These are phyloP conservation scores for Eupithecia vulgata DNA, from an alignment of 2,888 invertebrate species.

Conservation along the genomic window DNA sequence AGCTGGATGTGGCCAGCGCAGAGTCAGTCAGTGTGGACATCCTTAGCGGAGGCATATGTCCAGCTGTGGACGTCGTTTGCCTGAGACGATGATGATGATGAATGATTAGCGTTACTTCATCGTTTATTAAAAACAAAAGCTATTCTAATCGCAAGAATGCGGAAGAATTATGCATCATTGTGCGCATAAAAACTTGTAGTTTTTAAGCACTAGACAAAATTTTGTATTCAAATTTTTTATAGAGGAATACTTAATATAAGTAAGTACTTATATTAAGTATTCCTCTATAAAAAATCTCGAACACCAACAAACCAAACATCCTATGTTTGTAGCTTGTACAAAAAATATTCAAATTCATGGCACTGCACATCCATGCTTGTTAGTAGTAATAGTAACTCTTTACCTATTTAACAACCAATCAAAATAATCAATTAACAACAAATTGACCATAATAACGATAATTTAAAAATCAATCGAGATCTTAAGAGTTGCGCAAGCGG, in stretches of 20 bases:
- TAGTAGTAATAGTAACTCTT: slow-evolving; percentile 3
- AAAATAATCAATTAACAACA: slow-evolving; percentile 20
- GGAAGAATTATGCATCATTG: neutral
- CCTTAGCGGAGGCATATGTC: too few relatives aligned
- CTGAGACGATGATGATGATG: neutral
- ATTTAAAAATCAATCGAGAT: slow-evolving; percentile 34
- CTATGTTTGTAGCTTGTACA: neutral
- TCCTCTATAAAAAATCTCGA: neutral
- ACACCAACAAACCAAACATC: neutral
- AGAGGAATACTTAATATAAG: neutral
- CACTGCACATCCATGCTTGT: neutral
- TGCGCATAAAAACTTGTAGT: neutral
- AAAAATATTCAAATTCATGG: neutral
- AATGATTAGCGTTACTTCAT: neutral
- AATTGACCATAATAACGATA: slow-evolving; percentile 29
- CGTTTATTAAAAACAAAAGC: neutral
- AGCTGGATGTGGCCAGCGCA: too few relatives aligned
- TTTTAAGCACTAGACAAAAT: neutral
- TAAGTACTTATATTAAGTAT: neutral
- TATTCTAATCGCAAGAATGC: neutral
- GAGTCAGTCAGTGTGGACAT: too few relatives aligned
- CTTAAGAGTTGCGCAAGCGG: slow-evolving; percentile 33
- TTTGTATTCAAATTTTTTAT: too few relatives aligned
- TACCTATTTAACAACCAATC: slow-evolving; percentile 17
- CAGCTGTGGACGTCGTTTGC: too few relatives aligned